phyloP scores from a whole-genome alignment of 2,113 vertebrate species.

The Toxotes chatareus region DNA sequence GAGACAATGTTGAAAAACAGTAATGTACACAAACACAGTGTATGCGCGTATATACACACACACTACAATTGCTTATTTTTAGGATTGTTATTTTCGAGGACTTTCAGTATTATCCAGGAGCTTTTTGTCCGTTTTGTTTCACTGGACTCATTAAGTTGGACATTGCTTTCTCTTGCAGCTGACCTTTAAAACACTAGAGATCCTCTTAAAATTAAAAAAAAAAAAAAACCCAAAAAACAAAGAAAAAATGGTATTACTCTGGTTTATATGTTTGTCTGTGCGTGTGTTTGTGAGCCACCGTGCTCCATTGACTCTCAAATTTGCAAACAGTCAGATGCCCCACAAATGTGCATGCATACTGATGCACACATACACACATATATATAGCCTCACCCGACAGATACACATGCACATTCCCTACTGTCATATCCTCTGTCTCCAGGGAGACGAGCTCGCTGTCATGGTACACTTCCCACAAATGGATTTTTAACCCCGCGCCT shows the following conservation, averaged over 20 bases:
- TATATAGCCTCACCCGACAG: constrained; percentile 49
- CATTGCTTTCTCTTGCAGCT: constrained; percentile 51
- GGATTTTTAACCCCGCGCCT: constrained; percentile 85
- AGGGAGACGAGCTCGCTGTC: constrained; percentile 84
- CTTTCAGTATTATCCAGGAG: constrained; percentile 17
- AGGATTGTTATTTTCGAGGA: constrained; percentile 19
- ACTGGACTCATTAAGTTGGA: constrained; percentile 47
- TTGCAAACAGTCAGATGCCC: constrained; percentile 61
- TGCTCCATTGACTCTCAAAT: constrained; percentile 67
- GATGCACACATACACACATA: constrained; percentile 37
- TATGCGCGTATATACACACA: background rate
- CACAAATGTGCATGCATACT: constrained; percentile 47
- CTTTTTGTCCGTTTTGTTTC: constrained; percentile 34
- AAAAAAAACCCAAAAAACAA: no score
- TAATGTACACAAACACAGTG: background rate
- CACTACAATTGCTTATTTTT: constrained; percentile 5
- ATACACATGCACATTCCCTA: constrained; percentile 65
- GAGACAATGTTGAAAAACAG: constrained; percentile 43
- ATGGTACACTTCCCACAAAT: constrained; percentile 88
- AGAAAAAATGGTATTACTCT: constrained; percentile 36
- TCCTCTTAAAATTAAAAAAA: constrained; percentile 53
- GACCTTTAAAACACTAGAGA: constrained; percentile 71
- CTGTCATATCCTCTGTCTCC: constrained; percentile 82
- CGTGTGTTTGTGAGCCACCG: constrained; percentile 49
- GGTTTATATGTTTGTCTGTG: constrained; percentile 46